Evolutionary conservation across 2,113 vertebrate species (phyloP).

Genomic region (Prietella phreatophila): DNA sequence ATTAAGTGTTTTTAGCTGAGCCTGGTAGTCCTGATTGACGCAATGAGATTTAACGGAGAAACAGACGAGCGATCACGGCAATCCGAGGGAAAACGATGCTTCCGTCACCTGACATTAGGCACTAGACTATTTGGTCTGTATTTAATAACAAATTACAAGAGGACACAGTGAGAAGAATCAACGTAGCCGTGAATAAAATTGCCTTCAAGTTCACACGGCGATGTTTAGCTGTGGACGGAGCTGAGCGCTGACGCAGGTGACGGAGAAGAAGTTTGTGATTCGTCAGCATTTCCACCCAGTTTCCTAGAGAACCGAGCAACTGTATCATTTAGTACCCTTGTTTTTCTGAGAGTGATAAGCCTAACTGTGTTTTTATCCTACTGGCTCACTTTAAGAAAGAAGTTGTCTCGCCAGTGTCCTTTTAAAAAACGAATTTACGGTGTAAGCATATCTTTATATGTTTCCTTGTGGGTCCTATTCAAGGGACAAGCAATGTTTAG

Average conservation of each 20-base stretch:
- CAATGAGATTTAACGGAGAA: constrained; percentile 29
- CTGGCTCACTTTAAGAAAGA: background rate
- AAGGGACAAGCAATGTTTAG: background rate
- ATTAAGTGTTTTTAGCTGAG: constrained; percentile 9
- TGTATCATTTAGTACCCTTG: background rate
- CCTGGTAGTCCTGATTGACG: constrained; percentile 9
- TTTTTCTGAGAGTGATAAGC: background rate
- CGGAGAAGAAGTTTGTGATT: background rate
- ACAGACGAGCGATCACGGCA: background rate
- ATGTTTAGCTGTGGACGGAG: background rate
- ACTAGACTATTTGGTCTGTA: constrained; percentile 19
- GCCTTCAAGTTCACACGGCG: constrained; percentile 22
- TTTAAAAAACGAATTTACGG: background rate
- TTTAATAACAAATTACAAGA: constrained; percentile 50
- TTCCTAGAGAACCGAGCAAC: background rate
- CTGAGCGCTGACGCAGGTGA: constrained; percentile 37
- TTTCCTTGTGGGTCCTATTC: background rate
- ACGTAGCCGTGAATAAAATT: constrained; percentile 51
- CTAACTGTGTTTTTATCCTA: background rate
- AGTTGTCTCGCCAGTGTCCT: background rate
- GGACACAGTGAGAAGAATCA: constrained; percentile 47
- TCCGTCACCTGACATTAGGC: constrained; percentile 27
- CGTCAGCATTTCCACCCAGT: background rate
- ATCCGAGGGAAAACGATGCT: background rate
- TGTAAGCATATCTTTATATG: background rate